A percentile compares a stretch with the other conserved stretches of the same genome.
phyloP scores from a whole-genome alignment of 2,797 vertebrate species.

The Hippocampus kuda region DNA sequence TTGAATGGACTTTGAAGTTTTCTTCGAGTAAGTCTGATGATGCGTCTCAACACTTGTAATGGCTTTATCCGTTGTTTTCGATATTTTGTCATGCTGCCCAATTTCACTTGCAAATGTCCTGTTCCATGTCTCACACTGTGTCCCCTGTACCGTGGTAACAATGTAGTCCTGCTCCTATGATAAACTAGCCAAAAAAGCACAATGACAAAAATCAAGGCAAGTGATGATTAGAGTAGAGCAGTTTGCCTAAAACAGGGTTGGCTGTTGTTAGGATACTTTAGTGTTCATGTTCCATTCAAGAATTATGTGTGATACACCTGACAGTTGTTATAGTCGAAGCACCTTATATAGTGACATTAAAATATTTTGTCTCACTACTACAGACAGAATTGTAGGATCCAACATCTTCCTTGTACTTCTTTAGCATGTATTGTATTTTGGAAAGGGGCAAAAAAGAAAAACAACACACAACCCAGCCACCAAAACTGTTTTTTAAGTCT shows the following conservation, averaged over 20 bases:
- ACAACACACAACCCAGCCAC: slow-evolving; percentile 39
- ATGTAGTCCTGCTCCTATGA: slow-evolving; percentile 12
- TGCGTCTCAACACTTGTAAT: slow-evolving; percentile 44
- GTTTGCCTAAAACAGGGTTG: slow-evolving; percentile 29
- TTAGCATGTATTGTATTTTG: slow-evolving; percentile 34
- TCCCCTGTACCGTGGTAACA: slow-evolving; percentile 53
- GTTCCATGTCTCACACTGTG: slow-evolving; percentile 27
- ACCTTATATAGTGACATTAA: slow-evolving; percentile 29
- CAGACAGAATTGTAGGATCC: slow-evolving; percentile 5
- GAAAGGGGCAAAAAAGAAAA: slow-evolving; percentile 39
- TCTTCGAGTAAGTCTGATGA: slow-evolving; percentile 49
- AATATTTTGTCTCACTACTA: slow-evolving; percentile 16
- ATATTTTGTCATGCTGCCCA: slow-evolving; percentile 52
- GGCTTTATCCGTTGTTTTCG: slow-evolving; percentile 36
- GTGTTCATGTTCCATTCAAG: slow-evolving; percentile 44
- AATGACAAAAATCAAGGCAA: slow-evolving; percentile 24
- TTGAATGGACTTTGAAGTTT: slow-evolving; percentile 40
- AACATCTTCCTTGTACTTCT: slow-evolving; percentile 22
- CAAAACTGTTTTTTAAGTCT: slow-evolving; percentile 61
- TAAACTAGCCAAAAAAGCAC: slow-evolving; percentile 46
- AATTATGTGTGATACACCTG: slow-evolving; percentile 11
- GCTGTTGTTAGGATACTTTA: slow-evolving; percentile 44
- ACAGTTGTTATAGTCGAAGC: slow-evolving; percentile 29
- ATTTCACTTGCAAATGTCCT: slow-evolving; percentile 44
- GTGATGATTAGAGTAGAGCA: slow-evolving; percentile 51